Conservation (phyloP, 64 coral and sea anemone species). For the Montipora sp. region DNA sequence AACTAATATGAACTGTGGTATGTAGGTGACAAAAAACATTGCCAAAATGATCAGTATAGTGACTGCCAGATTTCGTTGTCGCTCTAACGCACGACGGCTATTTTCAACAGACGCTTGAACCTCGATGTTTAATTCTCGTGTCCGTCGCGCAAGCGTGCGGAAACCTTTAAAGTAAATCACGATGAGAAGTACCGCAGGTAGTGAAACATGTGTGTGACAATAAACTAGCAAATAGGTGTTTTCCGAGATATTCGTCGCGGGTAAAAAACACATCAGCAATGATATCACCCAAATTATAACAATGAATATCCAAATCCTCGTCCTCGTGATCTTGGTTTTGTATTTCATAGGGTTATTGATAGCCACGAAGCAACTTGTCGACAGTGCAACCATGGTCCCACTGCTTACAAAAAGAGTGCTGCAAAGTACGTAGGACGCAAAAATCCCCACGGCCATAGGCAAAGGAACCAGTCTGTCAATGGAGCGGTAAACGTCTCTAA, state of each 20-base stretch:
- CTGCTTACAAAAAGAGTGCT: conserved; percentile 20
- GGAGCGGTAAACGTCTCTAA: conserved; percentile 26
- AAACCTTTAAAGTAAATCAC: background rate
- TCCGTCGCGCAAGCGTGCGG: background rate
- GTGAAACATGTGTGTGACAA: conserved; percentile 30
- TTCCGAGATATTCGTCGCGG: background rate
- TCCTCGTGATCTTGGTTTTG: conserved; percentile 22
- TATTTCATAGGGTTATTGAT: conserved; percentile 6
- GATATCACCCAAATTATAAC: background rate
- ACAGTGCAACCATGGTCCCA: background rate
- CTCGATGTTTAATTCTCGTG: background rate
- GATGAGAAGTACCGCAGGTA: background rate
- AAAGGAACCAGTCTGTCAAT: background rate
- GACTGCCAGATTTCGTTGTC: conserved; percentile 14
- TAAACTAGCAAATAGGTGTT: conserved; percentile 11
- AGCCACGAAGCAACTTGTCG: background rate
- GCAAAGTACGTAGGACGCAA: background rate
- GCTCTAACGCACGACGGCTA: conserved; percentile 14
- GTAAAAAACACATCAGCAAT: background rate
- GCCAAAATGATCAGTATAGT: background rate
- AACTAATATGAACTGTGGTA: conserved; percentile 17
- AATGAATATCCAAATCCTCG: background rate
- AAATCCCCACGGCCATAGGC: background rate
- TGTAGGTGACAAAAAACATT: background rate
- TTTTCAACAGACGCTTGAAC: background rate